Base-by-base conservation (phyloP, 2,888 invertebrate species). In the Corbicula japonica region DNA sequence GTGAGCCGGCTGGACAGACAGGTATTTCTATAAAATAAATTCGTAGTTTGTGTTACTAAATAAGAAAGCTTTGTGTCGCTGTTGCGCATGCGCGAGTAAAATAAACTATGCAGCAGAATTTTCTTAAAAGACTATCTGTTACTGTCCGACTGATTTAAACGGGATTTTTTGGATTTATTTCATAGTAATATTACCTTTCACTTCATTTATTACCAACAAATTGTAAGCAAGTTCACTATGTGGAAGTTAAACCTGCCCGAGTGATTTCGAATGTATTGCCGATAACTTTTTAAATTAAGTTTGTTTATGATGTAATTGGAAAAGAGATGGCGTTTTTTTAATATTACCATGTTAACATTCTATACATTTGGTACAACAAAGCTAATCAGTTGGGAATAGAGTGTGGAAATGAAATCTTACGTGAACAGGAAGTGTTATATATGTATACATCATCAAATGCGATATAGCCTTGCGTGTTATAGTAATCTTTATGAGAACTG, bases 371-470 rank as follows among this genome's bases (percentile, higher is more conserved):
- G n/a, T n/a, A n/a, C n/a, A n/a, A n/a, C 8, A 38, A 8, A 18
- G 10, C 8, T 18, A n/a, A 48, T 48, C 21, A 6, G 48, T 8
- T 48, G 6, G 10, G 21, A 6, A 8, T 15, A n/a, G 48, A n/a
- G 21, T n/a, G 48, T 15, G 6, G 21, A 52, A 30, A 4, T 52
- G 28, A 23, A 52, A 2, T 38, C 77, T 62, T 73, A 86, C 88
- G 71, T 30, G 74, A 69, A 52, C 89, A 89, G 1, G 87, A 76
- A 0, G 89, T 87, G 50, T 89, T 89, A 69, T 87, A 87, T 4
- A 86, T 74, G 66, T 86, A 89, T 2, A 89, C 52, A 35, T 89
- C 89, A 63, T 89, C 89, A 38, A 89, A 54, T n/a, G 87, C 81
- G 18, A 84, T 84, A 58, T 86, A 85, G 1, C 86, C 86, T 21